phyloP scores from a whole-genome alignment of 2,797 vertebrate species.

The Poecilia wingei region DNA sequence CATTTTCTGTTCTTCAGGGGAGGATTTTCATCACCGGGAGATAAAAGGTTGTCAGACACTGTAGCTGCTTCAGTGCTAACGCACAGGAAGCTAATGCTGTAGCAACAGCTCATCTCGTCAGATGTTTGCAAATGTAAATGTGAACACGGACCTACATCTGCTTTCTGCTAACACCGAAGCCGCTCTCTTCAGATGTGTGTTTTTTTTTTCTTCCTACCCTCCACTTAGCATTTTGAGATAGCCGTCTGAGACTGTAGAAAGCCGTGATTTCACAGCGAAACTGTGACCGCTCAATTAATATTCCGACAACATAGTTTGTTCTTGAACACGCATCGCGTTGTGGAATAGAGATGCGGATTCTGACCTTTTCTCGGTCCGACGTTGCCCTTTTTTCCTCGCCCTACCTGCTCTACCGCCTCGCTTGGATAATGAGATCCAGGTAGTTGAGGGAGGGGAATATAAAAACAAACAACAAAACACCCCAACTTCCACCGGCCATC shows the following conservation, averaged over 20 bases:
- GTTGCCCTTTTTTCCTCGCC: slow-evolving; percentile 42
- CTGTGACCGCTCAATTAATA: slow-evolving; percentile 45
- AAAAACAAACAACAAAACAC: slow-evolving; percentile 1
- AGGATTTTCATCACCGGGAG: not conserved
- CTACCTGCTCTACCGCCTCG: slow-evolving; percentile 29
- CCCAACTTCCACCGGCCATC: slow-evolving; percentile 23
- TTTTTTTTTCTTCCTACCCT: not conserved
- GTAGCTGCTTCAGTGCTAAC: not conserved
- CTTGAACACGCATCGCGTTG: slow-evolving; percentile 64
- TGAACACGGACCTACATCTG: not conserved
- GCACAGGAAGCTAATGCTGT: not conserved
- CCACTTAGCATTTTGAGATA: slow-evolving; percentile 30
- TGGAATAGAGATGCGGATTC: slow-evolving; percentile 60
- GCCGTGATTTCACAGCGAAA: slow-evolving; percentile 28
- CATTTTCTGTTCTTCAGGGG: not conserved
- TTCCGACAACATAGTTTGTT: slow-evolving; percentile 60
- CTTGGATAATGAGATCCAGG: slow-evolving; percentile 62
- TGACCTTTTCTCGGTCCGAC: slow-evolving; percentile 58
- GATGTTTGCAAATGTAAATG: not conserved
- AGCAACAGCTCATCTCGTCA: not conserved
- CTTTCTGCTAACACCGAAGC: slow-evolving; percentile 19
- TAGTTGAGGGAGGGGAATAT: not conserved
- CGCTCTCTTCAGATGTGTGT: not conserved
- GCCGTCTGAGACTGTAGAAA: slow-evolving; percentile 30
- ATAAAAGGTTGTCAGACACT: slow-evolving; percentile 10